Base-by-base conservation (phyloP, 1,140 invertebrate species). In the Drosophila pallidifrons region DNA sequence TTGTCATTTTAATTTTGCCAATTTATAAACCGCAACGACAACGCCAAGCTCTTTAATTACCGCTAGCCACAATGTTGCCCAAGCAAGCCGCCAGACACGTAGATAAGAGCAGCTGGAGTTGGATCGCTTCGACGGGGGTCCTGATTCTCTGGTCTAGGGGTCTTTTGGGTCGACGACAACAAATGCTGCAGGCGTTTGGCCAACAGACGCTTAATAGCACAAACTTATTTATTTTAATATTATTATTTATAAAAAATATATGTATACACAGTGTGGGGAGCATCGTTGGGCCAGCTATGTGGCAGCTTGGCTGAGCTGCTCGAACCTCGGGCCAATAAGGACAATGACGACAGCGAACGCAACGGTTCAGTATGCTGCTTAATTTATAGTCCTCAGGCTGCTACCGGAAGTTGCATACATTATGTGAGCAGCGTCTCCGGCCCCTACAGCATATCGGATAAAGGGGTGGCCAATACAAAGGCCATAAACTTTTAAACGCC, bases 151-250 rank as follows among this genome's bases (percentile, higher is more conserved):
- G 76, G 47, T 25, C 46, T 3, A 28, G 47, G 16, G 11, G 32
- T 61, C 59, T 11, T 35, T 25, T 35, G 55, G 60, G 67, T 64
- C 57, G 66, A 51, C 49, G 60, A 47, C 59, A 30, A 76, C 75
- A 81, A 86, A 75, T 82, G 82, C 79, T 55, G 61, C 41, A 54
- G 78, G 78, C 63, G 59, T 68, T 55, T 55, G 60, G 38, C 58
- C 71, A 61, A 58, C 81, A 85, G 82, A 88, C 82, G 69, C 75
- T 85, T 85, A 86, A 85, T 75, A 69, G 82, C 82, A 71, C 75
- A 78, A 85, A 81, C 82, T 87, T 87, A 87, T 87, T 87, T 87
- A 87, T 88, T 87, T 82, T 88, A 87, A 80, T 77, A 87, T 88
- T 88, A 88, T 87, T 88, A 87, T 87, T 88, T 82, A 75, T 73